phyloP scores from a whole-genome alignment of 2,888 invertebrate genomes.

The Sesamia inferens region DNA sequence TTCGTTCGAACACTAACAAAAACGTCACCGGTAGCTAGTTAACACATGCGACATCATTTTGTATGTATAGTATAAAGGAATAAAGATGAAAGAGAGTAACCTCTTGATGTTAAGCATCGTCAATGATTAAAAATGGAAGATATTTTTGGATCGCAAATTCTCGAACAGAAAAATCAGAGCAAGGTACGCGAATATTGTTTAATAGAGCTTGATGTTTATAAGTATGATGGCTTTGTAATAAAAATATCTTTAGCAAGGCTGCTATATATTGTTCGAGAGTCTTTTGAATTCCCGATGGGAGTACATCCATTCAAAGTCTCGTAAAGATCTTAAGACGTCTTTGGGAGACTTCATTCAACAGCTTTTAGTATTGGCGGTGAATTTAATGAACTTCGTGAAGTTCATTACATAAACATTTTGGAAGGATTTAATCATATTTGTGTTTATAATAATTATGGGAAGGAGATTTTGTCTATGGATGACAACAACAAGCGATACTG shows the following conservation, averaged over 20 bases:
- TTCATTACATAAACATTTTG: conserved; percentile 25
- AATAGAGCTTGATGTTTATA: conserved; percentile 29
- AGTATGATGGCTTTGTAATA: conserved; percentile 25
- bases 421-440: conserved; percentile 31
- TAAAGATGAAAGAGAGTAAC: conserved; percentile 25
- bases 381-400: conserved; percentile 46
- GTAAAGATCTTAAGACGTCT: conserved; percentile 52
- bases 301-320: conserved; percentile 40
- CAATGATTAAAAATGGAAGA: background rate
- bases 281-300: conserved; percentile 42
- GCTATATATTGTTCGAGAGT: conserved; percentile 31
- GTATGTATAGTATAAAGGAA: conserved; percentile 7
- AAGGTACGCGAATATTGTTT: conserved; percentile 26
- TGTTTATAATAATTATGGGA: conserved; percentile 8
- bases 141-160: conserved; percentile 12
- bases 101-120: conserved; percentile 9
- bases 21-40: background rate
- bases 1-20: background rate
- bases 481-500: too few relatives aligned
- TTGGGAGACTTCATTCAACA: conserved; percentile 48
- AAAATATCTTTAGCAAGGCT: conserved; percentile 26
- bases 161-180: conserved; percentile 4
- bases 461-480: background rate
- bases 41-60: background rate
- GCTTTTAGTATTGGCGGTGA: conserved; percentile 47